A percentile compares a stretch with the other conserved stretches of the same genome.
phyloP scores from a whole-genome alignment of 2,113 vertebrate genomes.

The Mastomys natalensis region DNA sequence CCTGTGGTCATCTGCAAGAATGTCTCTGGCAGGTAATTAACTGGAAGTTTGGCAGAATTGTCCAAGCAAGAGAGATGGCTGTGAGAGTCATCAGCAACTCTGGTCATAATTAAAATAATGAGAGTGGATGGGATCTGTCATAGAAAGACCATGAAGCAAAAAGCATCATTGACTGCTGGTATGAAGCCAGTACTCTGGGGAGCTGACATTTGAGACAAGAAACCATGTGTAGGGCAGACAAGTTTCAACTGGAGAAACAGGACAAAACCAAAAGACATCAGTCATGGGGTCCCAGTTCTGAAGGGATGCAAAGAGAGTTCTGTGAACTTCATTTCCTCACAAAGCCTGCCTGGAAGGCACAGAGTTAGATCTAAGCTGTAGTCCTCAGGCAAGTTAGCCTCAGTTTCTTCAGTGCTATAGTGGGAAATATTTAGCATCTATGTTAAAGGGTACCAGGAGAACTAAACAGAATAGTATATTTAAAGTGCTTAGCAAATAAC shows the following conservation, averaged over 20 bases:
- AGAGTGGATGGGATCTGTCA: conserved; percentile 8
- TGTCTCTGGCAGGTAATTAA: conserved; percentile 53
- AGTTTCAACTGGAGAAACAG: not conserved
- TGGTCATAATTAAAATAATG: conserved; percentile 67
- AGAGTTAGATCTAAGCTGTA: not conserved
- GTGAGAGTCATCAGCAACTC: conserved; percentile 5
- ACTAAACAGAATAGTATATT: not conserved
- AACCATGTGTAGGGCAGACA: not conserved
- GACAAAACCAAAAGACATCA: not conserved
- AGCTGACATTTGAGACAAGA: not conserved
- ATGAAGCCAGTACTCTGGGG: not conserved
- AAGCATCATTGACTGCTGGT: not conserved
- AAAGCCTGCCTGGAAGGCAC: not conserved
- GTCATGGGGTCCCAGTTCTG: not conserved
- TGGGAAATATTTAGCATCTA: not conserved
- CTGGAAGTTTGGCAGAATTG: conserved; percentile 12
- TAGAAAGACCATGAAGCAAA: not conserved
- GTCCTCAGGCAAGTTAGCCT: not conserved
- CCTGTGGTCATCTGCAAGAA: conserved; percentile 3
- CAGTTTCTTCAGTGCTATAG: not conserved
- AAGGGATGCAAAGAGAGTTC: not conserved
- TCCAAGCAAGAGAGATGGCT: not conserved
- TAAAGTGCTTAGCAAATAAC: not conserved
- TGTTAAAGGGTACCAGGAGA: not conserved
- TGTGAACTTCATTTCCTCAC: not conserved